Evolutionary conservation across 2,113 vertebrate species (phyloP).

Genomic region (Hoplias malabaricus): DNA sequence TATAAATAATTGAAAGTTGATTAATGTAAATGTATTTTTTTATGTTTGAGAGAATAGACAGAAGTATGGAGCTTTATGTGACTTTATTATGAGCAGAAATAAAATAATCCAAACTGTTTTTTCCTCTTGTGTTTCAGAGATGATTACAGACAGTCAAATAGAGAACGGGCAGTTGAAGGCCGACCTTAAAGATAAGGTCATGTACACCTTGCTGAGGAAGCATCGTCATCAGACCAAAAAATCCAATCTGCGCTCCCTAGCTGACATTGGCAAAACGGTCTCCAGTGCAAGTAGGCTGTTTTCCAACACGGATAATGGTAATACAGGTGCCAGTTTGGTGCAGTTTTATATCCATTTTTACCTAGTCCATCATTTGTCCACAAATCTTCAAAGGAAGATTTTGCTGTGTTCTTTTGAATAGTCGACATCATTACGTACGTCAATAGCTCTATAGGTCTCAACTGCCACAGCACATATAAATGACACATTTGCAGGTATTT

Average conservation of each 20-base stretch:
- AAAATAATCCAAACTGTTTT: neutral
- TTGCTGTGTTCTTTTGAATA: neutral
- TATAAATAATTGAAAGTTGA: no score
- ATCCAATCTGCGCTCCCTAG: slow-evolving; percentile 95
- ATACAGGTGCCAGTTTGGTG: slow-evolving; percentile 82
- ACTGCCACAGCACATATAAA: neutral
- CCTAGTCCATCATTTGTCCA: no score
- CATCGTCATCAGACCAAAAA: slow-evolving; percentile 99
- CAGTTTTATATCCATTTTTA: slow-evolving; percentile 63
- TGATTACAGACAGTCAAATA: slow-evolving; percentile 94
- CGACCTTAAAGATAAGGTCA: slow-evolving; percentile 95
- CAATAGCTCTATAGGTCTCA: neutral
- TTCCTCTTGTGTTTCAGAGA: slow-evolving; percentile 72
- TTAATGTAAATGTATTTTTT: no score
- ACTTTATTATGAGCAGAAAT: neutral
- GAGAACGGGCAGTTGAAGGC: slow-evolving; percentile 88
- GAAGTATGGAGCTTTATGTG: neutral
- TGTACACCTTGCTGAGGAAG: slow-evolving; percentile 91
- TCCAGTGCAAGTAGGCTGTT: slow-evolving; percentile 99
- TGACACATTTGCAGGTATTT: neutral
- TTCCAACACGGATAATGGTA: slow-evolving; percentile 95
- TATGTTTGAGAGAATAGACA: neutral
- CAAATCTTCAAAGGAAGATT: no score
- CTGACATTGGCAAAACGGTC: slow-evolving; percentile 98
- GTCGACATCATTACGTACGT: neutral